Evolutionary conservation across 1,140 invertebrate genomes (phyloP).

Genomic region (Bombyx mandarina): DNA sequence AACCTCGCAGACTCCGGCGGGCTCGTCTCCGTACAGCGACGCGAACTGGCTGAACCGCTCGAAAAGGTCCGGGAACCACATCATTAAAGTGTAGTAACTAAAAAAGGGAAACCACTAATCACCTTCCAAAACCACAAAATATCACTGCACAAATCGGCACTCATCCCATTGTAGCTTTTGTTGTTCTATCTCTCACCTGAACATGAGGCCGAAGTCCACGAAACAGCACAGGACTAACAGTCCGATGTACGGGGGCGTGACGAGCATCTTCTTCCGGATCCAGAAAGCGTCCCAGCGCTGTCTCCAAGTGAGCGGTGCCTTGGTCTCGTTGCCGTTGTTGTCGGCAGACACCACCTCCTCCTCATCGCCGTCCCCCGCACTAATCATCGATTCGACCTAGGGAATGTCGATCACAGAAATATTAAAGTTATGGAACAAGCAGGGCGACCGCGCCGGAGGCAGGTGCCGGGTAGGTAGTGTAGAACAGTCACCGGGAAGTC

Average conservation of each 20-base stretch:
- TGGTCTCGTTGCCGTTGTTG: slow-evolving; percentile 58
- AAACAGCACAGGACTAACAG: slow-evolving; percentile 68
- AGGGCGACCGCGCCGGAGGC: too few species aligned
- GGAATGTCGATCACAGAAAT: neutral
- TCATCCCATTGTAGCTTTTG: too few species aligned
- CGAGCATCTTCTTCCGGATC: slow-evolving; percentile 59
- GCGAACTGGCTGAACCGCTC: slow-evolving; percentile 74
- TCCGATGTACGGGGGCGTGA: slow-evolving; percentile 67
- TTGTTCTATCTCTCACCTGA: slow-evolving; percentile 46
- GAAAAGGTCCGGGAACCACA: slow-evolving; percentile 80
- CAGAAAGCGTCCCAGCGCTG: slow-evolving; percentile 57
- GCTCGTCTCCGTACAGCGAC: slow-evolving; percentile 56
- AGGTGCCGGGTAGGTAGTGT: neutral
- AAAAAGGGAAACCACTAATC: slow-evolving; percentile 14
- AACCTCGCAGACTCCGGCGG: slow-evolving; percentile 74
- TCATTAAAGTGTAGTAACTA: slow-evolving; percentile 78
- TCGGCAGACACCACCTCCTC: slow-evolving; percentile 50
- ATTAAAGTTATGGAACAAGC: too few species aligned
- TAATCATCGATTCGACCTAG: slow-evolving; percentile 65
- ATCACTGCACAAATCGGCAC: too few species aligned
- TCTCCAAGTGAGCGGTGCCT: slow-evolving; percentile 47
- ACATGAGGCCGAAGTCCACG: slow-evolving; percentile 73
- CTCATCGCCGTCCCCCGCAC: slow-evolving; percentile 43
- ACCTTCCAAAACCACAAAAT: too few species aligned
- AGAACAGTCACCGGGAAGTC: slow-evolving; percentile 67